Base-by-base conservation (phyloP, 2,888 invertebrate species). In the Amiota communis region DNA sequence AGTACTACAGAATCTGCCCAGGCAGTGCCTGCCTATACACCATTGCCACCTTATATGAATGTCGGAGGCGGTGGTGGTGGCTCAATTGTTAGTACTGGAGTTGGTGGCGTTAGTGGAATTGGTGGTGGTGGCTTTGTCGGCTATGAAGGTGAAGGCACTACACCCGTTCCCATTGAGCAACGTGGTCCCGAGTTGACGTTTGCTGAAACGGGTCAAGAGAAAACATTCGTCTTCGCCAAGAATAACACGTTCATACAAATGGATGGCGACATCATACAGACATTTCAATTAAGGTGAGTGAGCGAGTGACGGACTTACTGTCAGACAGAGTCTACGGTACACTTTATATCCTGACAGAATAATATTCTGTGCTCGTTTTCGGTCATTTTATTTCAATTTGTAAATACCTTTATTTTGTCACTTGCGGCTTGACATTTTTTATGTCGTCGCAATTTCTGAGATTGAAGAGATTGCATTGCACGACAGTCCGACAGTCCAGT, bases 191-290 rank as follows among this genome's bases (percentile, higher is more conserved):
- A 95, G 87, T 91, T 96, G 65, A 96, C 96, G 0, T 96, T 97
- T 87, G 94, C 94, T 82, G 96, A 96, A 89, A 95, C 95, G 6
- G 96, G 96, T 1, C 93, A 95, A 84, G 93, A 95, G 80, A 94
- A 93, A 85, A 96, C 95, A n/a, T 97, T 97, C 88, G 96, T 97
- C 93, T 97, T 97, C 89, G 96, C 96, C 20, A 95, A 96, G 87
- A 95, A 95, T 80, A 96, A 97, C 86, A 96, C 97, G 3, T 97
- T 94, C 88, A 96, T 97, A 86, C 96, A 97, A 88, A 92, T 97
- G 69, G 96, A 97, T 87, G 96, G 96, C n/a, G 94, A 95, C 87
- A 94, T 96, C 76, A 96, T 96, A 87, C 95, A 96, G 87, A 94
- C 95, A 74, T 97, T 97, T 91, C 96, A 97, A 90, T 92, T 97